These are phyloP conservation scores for Xerus rutilus DNA, from an alignment of 2,797 vertebrate species.

Conservation along the genomic window DNA sequence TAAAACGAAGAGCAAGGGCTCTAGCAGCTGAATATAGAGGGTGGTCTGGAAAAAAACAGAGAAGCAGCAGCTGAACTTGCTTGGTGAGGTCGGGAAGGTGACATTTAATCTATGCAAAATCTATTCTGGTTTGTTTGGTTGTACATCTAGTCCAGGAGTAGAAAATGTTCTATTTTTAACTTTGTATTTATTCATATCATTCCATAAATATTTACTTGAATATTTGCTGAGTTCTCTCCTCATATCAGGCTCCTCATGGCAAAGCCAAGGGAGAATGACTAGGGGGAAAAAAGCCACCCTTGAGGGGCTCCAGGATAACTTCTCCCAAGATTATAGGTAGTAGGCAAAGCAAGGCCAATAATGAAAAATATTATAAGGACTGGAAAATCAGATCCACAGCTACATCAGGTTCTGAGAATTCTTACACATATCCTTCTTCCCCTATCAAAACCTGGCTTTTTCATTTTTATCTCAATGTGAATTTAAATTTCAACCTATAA, in stretches of 20 bases:
- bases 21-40: background rate
- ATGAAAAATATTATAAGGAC: background rate
- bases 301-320: background rate
- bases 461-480: constrained; percentile 10
- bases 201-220: constrained; percentile 82
- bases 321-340: background rate
- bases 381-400: background rate
- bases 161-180: constrained; percentile 79
- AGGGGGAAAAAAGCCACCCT: constrained; percentile 19
- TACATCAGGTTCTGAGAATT: background rate
- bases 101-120: constrained; percentile 73
- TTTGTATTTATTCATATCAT: constrained; percentile 69
- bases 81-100: constrained; percentile 70
- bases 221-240: constrained; percentile 75
- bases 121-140: constrained; percentile 66
- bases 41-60: constrained; percentile 66
- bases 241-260: constrained; percentile 22
- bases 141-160: constrained; percentile 55
- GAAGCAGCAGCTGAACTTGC: background rate
- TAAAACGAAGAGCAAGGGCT: background rate
- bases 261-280: constrained; percentile 71
- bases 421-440: background rate
- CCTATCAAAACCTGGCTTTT: background rate
- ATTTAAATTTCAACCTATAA: constrained; percentile 53
- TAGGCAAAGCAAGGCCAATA: background rate